Percentiles rank a stretch among this genome's conserved stretches.
These are phyloP conservation scores for Dipus sagitta DNA, from an alignment of 2,797 vertebrate genomes.

Conservation along the genomic window DNA sequence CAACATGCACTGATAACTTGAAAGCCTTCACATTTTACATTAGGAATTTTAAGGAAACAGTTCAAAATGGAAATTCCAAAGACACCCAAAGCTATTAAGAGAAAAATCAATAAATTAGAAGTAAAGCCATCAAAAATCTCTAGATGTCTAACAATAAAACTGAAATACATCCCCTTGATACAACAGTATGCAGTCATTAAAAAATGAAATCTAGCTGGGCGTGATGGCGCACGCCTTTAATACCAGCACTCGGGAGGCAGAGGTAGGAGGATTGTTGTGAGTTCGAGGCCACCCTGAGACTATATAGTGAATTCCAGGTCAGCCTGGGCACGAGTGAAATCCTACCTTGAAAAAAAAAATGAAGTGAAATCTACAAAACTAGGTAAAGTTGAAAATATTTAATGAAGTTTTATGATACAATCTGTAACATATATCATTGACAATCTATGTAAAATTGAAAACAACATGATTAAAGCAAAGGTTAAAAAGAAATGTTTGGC, in stretches of 20 bases:
- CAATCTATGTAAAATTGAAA: conserved; percentile 40
- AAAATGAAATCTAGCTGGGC: background rate
- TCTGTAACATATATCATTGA: background rate
- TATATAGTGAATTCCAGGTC: no score
- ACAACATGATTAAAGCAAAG: conserved; percentile 44
- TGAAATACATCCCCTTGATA: background rate
- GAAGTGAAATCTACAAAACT: background rate
- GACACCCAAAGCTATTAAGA: background rate
- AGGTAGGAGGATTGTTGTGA: no score
- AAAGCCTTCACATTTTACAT: conserved; percentile 51
- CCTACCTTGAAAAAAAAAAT: no score
- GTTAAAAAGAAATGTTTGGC: background rate
- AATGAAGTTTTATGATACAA: background rate
- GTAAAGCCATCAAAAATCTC: conserved; percentile 7
- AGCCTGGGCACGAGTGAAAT: no score
- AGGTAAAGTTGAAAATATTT: conserved; percentile 14
- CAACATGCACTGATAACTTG: background rate
- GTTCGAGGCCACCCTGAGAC: no score
- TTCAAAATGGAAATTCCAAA: conserved; percentile 43
- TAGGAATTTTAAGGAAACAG: conserved; percentile 38
- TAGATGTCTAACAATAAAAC: background rate
- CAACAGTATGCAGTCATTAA: conserved; percentile 28
- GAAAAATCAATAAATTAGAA: conserved; percentile 41
- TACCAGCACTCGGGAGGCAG: no score
- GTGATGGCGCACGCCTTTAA: no score